Conservation (phyloP, 2,113 vertebrate genomes). For the Tor tambroides region DNA sequence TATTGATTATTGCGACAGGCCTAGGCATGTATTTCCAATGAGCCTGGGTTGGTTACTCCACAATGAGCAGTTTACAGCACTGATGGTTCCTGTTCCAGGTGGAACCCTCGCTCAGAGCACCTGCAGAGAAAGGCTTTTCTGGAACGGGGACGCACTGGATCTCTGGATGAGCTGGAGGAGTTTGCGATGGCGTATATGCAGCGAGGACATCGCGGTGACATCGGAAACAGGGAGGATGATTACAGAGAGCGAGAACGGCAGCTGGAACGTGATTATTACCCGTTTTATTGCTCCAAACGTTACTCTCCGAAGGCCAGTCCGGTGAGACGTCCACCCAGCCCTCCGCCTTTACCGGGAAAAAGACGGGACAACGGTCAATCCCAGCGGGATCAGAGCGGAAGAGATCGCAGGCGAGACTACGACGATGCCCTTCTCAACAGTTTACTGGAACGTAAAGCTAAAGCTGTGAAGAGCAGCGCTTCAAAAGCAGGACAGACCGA, state of each 20-base stretch:
- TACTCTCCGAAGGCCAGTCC: slow-evolving; percentile 45
- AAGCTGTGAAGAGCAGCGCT: slow-evolving; percentile 58
- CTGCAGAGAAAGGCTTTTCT: slow-evolving; percentile 88
- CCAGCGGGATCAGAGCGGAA: slow-evolving; percentile 28
- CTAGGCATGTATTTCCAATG: too few relatives aligned
- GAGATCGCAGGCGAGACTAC: slow-evolving; percentile 76
- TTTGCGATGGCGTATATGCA: slow-evolving; percentile 85
- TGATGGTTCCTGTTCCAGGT: slow-evolving; percentile 70
- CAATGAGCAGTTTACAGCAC: too few relatives aligned
- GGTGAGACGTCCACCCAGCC: slow-evolving; percentile 78
- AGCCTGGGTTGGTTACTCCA: too few relatives aligned
- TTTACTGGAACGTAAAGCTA: slow-evolving; percentile 84
- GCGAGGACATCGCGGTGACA: slow-evolving; percentile 59
- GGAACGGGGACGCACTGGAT: slow-evolving; percentile 81
- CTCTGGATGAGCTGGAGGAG: slow-evolving; percentile 92
- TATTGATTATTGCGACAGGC: too few relatives aligned
- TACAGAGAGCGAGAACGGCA: slow-evolving; percentile 9
- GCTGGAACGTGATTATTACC: not conserved
- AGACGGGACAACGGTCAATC: slow-evolving; percentile 72
- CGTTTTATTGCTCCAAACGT: slow-evolving; percentile 22
- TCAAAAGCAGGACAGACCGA: slow-evolving; percentile 46
- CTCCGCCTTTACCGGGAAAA: slow-evolving; percentile 79
- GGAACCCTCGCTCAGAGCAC: slow-evolving; percentile 92
- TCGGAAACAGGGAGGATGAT: slow-evolving; percentile 71
- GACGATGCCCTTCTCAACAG: slow-evolving; percentile 83